phyloP scores from a whole-genome alignment of 2,113 vertebrate species.

The Boulengeromyrus knoepffleri region DNA sequence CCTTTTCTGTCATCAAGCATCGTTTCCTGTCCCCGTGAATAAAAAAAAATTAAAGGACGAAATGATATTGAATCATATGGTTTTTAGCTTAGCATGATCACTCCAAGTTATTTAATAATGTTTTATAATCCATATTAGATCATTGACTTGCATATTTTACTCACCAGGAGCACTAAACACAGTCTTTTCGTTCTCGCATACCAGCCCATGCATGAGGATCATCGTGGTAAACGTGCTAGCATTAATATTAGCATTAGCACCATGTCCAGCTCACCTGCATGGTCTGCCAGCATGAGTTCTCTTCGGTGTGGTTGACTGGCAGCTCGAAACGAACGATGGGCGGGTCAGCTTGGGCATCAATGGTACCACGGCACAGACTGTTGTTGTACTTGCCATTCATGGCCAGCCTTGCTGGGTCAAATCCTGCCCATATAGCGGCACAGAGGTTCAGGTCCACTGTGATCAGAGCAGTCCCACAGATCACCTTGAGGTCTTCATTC shows the following conservation, averaged over 20 bases:
- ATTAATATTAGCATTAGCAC: background rate
- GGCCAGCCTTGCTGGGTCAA: conserved; percentile 47
- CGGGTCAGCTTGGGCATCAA: conserved; percentile 47
- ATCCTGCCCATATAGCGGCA: conserved; percentile 61
- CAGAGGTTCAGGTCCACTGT: conserved; percentile 62
- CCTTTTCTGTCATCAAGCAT: background rate
- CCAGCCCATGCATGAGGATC: background rate
- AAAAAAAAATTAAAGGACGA: background rate
- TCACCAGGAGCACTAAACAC: background rate
- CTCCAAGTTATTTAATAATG: background rate
- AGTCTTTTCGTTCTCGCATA: background rate
- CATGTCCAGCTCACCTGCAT: conserved; percentile 46
- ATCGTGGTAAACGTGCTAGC: background rate
- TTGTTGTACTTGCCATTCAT: conserved; percentile 58
- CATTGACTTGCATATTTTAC: background rate
- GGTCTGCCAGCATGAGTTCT: conserved; percentile 58
- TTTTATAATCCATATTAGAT: background rate
- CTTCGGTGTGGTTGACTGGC: conserved; percentile 54
- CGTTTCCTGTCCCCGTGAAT: background rate
- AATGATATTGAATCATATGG: background rate
- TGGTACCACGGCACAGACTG: conserved; percentile 43
- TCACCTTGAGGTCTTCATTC: conserved; percentile 53
- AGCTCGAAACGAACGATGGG: conserved; percentile 58
- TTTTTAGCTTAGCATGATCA: background rate
- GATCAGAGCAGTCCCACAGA: conserved; percentile 55